Percentiles rank a stretch among this genome's conserved stretches.
phyloP scores from a whole-genome alignment of 2,797 vertebrate genomes.

The Columba guinea region DNA sequence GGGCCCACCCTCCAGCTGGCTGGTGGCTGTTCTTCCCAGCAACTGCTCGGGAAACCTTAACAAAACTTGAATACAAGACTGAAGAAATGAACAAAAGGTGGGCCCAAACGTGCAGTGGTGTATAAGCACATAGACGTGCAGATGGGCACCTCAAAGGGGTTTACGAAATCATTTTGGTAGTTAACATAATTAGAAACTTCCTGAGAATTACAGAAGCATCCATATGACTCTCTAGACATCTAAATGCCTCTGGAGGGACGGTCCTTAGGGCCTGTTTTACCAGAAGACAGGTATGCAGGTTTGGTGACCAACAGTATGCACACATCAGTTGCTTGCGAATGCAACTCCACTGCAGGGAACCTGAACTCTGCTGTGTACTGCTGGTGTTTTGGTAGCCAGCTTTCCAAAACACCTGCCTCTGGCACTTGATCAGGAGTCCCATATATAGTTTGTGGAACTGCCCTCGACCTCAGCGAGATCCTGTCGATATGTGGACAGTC shows the following conservation, averaged over 20 bases:
- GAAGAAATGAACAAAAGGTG: neutral
- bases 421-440: neutral
- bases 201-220: neutral
- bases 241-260: neutral
- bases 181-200: neutral
- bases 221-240: neutral
- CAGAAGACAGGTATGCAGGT: neutral
- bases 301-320: neutral
- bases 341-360: neutral
- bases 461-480: neutral
- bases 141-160: neutral
- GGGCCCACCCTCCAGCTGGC: neutral
- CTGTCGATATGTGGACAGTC: neutral
- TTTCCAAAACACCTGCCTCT: neutral
- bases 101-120: neutral
- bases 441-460: neutral
- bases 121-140: neutral
- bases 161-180: neutral
- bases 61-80: neutral
- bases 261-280: neutral
- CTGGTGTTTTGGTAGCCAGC: neutral
- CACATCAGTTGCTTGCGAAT: rapidly evolving
- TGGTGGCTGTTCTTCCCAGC: neutral
- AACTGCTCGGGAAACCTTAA: neutral
- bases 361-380: neutral